phyloP scores from a whole-genome alignment of 35 echinoderm and acorn worm species.

The Hemicentrotus pulcherrimus region DNA sequence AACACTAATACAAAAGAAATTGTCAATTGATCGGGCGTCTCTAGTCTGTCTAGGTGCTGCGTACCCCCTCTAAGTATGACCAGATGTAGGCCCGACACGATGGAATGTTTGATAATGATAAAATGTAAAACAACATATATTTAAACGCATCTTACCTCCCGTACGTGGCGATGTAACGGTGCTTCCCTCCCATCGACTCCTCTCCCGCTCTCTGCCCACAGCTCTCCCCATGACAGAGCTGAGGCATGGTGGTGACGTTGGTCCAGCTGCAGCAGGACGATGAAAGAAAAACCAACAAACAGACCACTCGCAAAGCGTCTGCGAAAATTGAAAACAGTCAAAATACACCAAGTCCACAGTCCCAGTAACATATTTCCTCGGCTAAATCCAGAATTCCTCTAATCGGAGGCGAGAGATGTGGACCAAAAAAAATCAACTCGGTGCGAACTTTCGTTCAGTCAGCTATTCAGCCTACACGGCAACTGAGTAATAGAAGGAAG shows the following conservation, averaged over 20 bases:
- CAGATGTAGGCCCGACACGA: background rate
- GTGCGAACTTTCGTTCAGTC: background rate
- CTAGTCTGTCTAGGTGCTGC: too few relatives aligned
- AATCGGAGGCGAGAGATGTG: background rate
- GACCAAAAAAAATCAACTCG: background rate
- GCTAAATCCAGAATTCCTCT: background rate
- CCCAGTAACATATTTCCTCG: constrained; percentile 37
- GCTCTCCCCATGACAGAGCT: background rate
- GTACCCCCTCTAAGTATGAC: too few relatives aligned
- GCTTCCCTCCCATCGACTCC: background rate
- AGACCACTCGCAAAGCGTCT: background rate
- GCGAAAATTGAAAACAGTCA: background rate
- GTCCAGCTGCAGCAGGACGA: background rate
- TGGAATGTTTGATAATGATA: background rate
- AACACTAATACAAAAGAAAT: too few relatives aligned
- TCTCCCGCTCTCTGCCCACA: background rate
- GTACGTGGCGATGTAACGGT: background rate
- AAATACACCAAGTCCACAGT: constrained; percentile 14
- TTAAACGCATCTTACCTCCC: constrained; percentile 17
- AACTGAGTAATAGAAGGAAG: background rate
- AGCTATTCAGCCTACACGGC: background rate
- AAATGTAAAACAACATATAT: background rate
- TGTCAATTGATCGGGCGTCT: too few relatives aligned
- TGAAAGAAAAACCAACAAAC: background rate
- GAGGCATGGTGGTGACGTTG: background rate